A percentile compares a stretch with the other conserved stretches of the same genome.
Evolutionary conservation across 2,797 vertebrate species (phyloP).

Genomic region (Macrochelys suwanniensis): DNA sequence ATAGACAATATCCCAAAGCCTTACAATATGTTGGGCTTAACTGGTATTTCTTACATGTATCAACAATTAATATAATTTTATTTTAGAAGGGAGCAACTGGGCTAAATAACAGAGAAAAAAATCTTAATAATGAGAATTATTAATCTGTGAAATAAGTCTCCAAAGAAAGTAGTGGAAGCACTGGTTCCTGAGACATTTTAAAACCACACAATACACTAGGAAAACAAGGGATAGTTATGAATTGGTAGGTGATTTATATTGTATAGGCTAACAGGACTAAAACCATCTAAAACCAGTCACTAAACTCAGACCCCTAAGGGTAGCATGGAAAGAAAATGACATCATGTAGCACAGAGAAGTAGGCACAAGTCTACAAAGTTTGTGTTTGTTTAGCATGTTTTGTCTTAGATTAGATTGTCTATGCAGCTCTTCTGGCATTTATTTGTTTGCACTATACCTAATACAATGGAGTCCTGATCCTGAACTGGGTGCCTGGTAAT

Average conservation of each 20-base stretch:
- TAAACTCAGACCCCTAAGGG: background rate
- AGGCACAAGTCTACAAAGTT: background rate
- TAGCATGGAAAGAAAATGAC: background rate
- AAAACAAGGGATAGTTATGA: slow-evolving; percentile 33
- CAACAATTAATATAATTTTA: background rate
- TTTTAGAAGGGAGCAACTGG: slow-evolving; percentile 17
- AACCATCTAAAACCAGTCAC: background rate
- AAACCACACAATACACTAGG: background rate
- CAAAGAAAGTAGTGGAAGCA: slow-evolving; percentile 22
- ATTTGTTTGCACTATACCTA: background rate
- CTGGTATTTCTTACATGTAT: too few relatives aligned
- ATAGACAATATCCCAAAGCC: too few relatives aligned
- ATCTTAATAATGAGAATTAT: background rate
- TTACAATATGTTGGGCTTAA: too few relatives aligned
- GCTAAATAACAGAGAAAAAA: background rate
- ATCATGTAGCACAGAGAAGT: background rate
- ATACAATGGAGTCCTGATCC: background rate
- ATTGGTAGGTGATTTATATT: background rate
- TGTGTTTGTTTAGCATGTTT: background rate
- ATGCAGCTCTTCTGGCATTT: background rate
- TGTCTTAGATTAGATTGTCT: background rate
- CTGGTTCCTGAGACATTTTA: slow-evolving; percentile 2
- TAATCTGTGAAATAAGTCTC: background rate
- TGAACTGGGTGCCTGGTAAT: background rate
- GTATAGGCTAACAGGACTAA: background rate